Evolutionary conservation across 2,888 invertebrate genomes (phyloP), one percentile per base, ranked within the genome.

Genomic region (Pristionchus maxplancki): DNA sequence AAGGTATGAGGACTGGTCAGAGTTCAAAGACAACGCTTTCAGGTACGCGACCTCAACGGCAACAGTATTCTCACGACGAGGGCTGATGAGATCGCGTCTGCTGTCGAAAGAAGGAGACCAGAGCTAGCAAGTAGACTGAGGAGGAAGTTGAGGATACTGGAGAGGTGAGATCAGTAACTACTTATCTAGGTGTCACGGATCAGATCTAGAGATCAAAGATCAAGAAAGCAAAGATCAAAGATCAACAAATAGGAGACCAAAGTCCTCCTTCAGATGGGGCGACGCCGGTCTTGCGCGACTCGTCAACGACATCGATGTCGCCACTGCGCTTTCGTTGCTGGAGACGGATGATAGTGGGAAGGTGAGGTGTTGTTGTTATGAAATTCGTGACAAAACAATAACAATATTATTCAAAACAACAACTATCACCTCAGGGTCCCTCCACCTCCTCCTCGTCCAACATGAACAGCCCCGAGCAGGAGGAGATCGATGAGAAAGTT

Each of bases 251-350:
- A n/a, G n/a, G n/a, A 28, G 24, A 50, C 11, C 34, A 28, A 67
- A 34, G 24, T 37, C 50, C 37, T 44, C 8, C 9, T 44, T 31
- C 67, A 87, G 86, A 87, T 87, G 86, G 34, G 94, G 94, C 1
- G 97, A 96, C 3, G 95, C 96, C 24, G 98, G 98, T 0, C 96
- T 99, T 83, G 97, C 97, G 93, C 96, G 97, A 89, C 96, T 97
- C 94, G 97, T 97, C 93, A 97, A 98, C 95, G 98, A 99, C 95
- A 96, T 98, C 90, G 98, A 98, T 94, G 96, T 99, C 91, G 98
- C 97, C 24, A 97, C 98, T 93, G 96, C 98, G 91, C 96, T 98
- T 1, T 53, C 67, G 9, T 74, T 90, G 4, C 88, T 89, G 78
- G 64, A 88, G 44, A 89, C 20, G 5, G 89, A 90, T 50, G 89